Percentiles rank a stretch among this genome's conserved stretches.
phyloP scores from a whole-genome alignment of 2,888 invertebrate species.

The Hirtodrosophila cameraria region DNA sequence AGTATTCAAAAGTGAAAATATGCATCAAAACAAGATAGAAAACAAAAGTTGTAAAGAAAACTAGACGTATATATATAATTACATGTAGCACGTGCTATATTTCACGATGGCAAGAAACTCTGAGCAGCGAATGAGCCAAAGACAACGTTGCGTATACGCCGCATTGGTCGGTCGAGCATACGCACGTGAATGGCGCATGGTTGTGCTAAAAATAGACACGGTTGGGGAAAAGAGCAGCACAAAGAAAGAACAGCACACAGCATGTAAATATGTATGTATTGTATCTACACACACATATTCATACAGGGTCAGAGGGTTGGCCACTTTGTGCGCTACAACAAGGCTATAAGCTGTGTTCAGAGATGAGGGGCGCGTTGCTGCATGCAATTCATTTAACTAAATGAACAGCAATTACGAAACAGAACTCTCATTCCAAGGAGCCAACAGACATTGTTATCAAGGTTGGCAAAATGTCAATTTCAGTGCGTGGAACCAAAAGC shows the following conservation, averaged over 20 bases:
- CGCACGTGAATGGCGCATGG: conserved; percentile 73
- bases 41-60: conserved; percentile 1
- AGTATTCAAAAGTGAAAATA: neutral
- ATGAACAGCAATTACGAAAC: conserved; percentile 47
- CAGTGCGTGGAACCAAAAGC: conserved; percentile 13
- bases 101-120: conserved; percentile 29
- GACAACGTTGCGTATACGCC: conserved; percentile 66
- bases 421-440: conserved; percentile 1
- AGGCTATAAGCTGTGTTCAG: conserved; percentile 4
- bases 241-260: conserved; percentile 10
- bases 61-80: neutral
- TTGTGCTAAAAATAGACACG: conserved; percentile 59
- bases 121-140: conserved; percentile 1
- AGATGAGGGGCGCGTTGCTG: neutral
- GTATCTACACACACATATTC: neutral
- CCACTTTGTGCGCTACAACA: conserved; percentile 7
- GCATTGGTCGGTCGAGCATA: conserved; percentile 22
- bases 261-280: neutral
- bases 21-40: neutral
- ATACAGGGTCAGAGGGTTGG: neutral
- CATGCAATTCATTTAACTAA: conserved; percentile 48
- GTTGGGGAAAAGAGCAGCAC: conserved; percentile 16
- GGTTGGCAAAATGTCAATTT: conserved; percentile 63
- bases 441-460: conserved; percentile 34
- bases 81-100: neutral